Evolutionary conservation across 2,888 invertebrate species (phyloP), one percentile per base, ranked within the genome.

Genomic region (Acleris laterana): DNA sequence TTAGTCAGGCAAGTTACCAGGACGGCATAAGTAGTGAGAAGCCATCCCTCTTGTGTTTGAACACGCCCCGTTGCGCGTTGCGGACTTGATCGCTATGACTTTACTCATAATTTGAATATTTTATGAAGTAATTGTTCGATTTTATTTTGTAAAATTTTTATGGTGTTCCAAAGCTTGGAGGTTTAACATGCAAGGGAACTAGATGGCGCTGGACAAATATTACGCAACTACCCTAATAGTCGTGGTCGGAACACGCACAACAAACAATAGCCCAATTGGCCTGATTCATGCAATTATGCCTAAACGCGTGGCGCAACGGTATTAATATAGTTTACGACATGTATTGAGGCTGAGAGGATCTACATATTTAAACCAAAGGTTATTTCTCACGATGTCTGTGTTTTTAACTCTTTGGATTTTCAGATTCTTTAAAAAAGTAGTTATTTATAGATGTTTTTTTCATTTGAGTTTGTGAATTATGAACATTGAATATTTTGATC

Each of bases 1-100:
- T 60, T 20, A 56, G 22, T 59, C 49, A 17, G 44, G 44, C 46
- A 6, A 66, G 62, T 52, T 71, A 68, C 70, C 67, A 68, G 68
- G 71, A 48, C 64, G 28, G 60, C 71, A 72, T 73, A 74, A 76
- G 73, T 76, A 71, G 73, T 72, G 71, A 48, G 61, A 42, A 68
- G 74, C 74, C 73, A 78, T 77, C 76, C 74, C 71, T 69, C 52
- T 48, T 63, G 51, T 48, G 58, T 58, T 52, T 17, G 52, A 38
- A 51, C 63, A 58, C 63, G 61, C 57, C 63, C 32, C 32, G 44
- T 32, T 17, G n/a, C n/a, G n/a, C n/a, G n/a, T n/a, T n/a, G 62
- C 58, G 25, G 44, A 46, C 38, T 59, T 58, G 25, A 50, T 25
- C 52, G 20, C 32, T 51, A 57, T 46, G 50, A 63, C 57, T 63